These are phyloP conservation scores for Hyposoter dolosus DNA, from an alignment of 2,888 invertebrate genomes.

Conservation along the genomic window DNA sequence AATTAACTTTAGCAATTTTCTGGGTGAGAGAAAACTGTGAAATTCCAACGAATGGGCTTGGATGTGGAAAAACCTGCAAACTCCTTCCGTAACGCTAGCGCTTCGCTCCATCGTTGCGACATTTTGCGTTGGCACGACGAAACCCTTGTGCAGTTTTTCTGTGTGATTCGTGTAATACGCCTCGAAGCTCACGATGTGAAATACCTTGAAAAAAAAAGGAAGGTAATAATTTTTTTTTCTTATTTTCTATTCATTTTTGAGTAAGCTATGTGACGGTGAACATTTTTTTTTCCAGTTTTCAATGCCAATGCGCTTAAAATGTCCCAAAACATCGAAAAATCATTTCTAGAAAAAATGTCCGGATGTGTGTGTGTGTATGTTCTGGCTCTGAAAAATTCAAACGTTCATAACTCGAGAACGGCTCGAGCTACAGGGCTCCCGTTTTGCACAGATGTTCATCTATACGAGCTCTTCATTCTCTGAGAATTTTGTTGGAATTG, in stretches of 20 bases:
- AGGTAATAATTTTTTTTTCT: not conserved
- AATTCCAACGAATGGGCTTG: not conserved
- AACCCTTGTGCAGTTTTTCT: conserved; percentile 91
- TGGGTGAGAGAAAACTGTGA: not conserved
- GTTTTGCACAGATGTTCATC: too few species aligned
- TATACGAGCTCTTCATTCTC: too few species aligned
- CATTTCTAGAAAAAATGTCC: too few species aligned
- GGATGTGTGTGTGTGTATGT: too few species aligned
- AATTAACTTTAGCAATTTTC: not conserved
- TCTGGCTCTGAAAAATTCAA: too few species aligned
- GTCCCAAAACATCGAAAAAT: too few species aligned
- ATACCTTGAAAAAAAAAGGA: conserved; percentile 86
- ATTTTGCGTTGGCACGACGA: conserved; percentile 94
- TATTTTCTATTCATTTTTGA: not conserved
- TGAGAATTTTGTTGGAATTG: too few species aligned
- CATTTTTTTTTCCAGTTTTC: too few species aligned
- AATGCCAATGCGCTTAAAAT: too few species aligned
- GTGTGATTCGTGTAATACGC: conserved; percentile 93
- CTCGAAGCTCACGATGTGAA: conserved; percentile 97
- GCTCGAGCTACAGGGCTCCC: too few species aligned
- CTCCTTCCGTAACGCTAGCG: conserved; percentile 98
- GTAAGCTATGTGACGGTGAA: too few species aligned
- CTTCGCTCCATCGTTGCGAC: conserved; percentile 96
- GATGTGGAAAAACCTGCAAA: conserved; percentile 87
- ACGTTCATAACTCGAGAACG: too few species aligned